phyloP scores from a whole-genome alignment of 2,113 vertebrate species.

The Paratilapia polleni region DNA sequence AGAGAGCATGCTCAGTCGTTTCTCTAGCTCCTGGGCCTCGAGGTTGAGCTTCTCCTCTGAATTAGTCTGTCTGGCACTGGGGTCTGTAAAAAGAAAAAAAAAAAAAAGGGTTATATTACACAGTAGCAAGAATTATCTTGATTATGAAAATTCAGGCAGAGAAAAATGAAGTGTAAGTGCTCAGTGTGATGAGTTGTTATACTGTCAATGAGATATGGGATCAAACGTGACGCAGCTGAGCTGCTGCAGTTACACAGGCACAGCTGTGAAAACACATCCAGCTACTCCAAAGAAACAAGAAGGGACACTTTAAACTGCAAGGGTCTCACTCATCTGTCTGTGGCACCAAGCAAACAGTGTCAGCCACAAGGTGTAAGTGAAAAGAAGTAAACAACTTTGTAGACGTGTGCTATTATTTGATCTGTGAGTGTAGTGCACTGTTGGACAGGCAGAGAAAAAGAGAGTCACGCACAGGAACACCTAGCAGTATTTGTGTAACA shows the following conservation, averaged over 20 bases:
- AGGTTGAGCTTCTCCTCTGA: conserved; percentile 87
- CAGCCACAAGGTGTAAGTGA: neutral
- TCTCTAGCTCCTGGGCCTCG: conserved; percentile 91
- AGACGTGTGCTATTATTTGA: neutral
- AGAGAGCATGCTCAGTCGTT: conserved; percentile 90
- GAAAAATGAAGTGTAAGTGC: neutral
- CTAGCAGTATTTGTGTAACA: conserved; percentile 62
- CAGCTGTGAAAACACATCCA: conserved; percentile 43
- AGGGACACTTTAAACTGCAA: conserved; percentile 10
- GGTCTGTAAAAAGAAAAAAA: conserved; percentile 72
- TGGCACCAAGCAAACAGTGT: neutral
- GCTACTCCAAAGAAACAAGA: neutral
- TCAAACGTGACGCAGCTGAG: conserved; percentile 22
- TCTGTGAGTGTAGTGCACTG: neutral
- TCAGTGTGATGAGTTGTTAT: neutral
- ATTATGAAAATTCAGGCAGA: neutral
- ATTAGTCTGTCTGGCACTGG: conserved; percentile 74
- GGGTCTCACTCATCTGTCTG: neutral
- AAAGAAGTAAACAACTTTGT: neutral
- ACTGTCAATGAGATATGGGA: neutral
- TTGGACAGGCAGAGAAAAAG: neutral
- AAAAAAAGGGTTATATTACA: neutral
- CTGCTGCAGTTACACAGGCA: neutral
- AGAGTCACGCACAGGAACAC: conserved; percentile 58
- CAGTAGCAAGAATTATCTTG: neutral